Conservation (phyloP, 2,113 vertebrate genomes). For the Isurus oxyrinchus region DNA sequence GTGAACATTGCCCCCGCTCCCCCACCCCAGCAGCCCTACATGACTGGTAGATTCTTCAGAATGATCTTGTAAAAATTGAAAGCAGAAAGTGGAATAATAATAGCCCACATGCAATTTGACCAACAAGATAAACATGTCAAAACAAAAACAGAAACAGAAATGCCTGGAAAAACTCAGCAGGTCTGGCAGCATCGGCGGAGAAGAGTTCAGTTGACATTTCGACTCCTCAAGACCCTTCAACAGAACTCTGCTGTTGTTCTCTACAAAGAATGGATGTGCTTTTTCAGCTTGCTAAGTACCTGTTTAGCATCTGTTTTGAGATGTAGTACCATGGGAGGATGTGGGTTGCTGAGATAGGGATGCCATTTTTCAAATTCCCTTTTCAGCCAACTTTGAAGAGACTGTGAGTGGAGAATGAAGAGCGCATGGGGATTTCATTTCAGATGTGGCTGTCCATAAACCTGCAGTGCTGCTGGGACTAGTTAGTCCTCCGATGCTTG, state of each 20-base stretch:
- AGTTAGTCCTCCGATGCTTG: not conserved
- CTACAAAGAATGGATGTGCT: not conserved
- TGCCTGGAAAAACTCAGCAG: no score
- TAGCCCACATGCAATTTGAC: not conserved
- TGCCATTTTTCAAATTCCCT: not conserved
- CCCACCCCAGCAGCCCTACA: not conserved
- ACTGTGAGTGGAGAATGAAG: not conserved
- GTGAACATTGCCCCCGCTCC: not conserved
- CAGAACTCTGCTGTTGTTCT: not conserved
- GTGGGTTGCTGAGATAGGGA: not conserved
- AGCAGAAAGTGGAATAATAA: not conserved
- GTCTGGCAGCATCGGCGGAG: no score
- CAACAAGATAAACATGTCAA: not conserved
- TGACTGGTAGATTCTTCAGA: not conserved
- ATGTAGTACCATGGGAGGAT: not conserved
- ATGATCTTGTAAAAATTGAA: not conserved
- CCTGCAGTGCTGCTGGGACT: not conserved
- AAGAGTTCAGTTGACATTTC: no score
- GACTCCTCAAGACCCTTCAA: no score
- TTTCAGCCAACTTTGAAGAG: not conserved
- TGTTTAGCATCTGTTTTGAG: not conserved
- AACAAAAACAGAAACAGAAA: no score
- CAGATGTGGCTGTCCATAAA: not conserved
- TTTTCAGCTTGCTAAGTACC: not conserved
- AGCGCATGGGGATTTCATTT: not conserved